Base-by-base conservation (phyloP, 2,113 vertebrate genomes). In the Carlito syrichta region DNA sequence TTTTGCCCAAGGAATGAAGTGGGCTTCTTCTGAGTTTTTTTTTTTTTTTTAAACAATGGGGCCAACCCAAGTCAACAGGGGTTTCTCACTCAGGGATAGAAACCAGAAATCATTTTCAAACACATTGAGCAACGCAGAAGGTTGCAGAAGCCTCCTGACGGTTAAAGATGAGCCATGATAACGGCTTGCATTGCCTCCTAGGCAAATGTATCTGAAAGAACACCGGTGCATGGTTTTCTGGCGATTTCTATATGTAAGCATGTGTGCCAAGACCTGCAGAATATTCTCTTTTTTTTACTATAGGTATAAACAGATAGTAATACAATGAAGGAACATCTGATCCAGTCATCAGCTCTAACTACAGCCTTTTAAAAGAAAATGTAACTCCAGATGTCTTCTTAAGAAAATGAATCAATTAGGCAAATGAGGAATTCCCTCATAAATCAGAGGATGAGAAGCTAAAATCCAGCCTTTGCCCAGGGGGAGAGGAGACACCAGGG, bases 341-440 rank as follows among this genome's bases (percentile, higher is more conserved):
- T 97, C 94, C 86, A 97, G 97, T 93, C 97, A 97, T 98, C 96
- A 89, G 97, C 97, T 98, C 96, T 96, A 97, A 98, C 97, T 97
- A 96, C 92, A 92, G 94, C 93, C 83, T 98, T 99, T 98, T 97
- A 98, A 98, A 96, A 98, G 96, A 96, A 98, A 98, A 96, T 98
- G 97, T 73, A 96, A 83, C 97, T 98, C 98, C 98, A 99, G 98
- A 98, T 98, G 98, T 98, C 94, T 81, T 98, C 96, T 98, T 98
- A 98, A 98, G 97, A 98, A 98, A 98, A 98, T 96, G 98, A 98
- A 98, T 98, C 98, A 98, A 98, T 98, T 98, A 98, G 98, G 97
- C 96, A 98, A 98, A 98, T 98, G 95, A 98, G 95, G 91, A 97
- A 97, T 97, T 92, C 94, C 86, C 95, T 97, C 95, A 96, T 98